These are phyloP conservation scores for Plagodis dolabraria DNA, from an alignment of 2,888 invertebrate species.

Conservation along the genomic window DNA sequence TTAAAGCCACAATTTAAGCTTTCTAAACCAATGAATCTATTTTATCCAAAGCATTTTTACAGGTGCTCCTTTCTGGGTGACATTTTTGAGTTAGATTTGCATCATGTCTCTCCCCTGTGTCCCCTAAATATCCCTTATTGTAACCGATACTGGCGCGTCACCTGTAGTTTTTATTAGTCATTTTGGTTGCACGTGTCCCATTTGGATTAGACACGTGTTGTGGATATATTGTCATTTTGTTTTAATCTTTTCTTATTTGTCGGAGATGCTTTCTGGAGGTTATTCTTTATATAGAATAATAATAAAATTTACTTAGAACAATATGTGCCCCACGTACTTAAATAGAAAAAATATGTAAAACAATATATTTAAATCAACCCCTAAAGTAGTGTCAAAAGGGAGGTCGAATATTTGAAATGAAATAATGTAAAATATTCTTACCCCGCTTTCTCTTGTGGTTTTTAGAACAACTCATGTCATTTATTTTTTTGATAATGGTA, in stretches of 20 bases:
- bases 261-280: constrained; percentile 12
- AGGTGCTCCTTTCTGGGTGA: constrained; percentile 24
- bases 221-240: constrained; percentile 8
- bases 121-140: constrained; percentile 17
- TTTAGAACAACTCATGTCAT: too few relatives aligned
- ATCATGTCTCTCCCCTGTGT: constrained; percentile 23
- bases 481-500: too few relatives aligned
- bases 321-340: too few relatives aligned
- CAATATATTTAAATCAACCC: too few relatives aligned
- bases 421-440: too few relatives aligned
- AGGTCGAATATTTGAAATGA: too few relatives aligned
- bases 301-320: too few relatives aligned
- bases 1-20: not conserved
- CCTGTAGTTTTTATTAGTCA: constrained; percentile 28
- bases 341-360: too few relatives aligned
- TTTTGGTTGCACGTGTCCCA: constrained; percentile 33
- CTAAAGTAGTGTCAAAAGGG: too few relatives aligned
- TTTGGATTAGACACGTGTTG: constrained; percentile 36
- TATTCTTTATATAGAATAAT: not conserved
- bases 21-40: constrained; percentile 7
- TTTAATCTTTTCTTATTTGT: constrained; percentile 8
- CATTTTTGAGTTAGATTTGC: too few relatives aligned
- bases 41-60: constrained; percentile 19
- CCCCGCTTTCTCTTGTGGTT: too few relatives aligned
- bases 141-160: constrained; percentile 22